Conservation (phyloP, 2,113 vertebrate species). For the Todiramphus saurophagus region DNA sequence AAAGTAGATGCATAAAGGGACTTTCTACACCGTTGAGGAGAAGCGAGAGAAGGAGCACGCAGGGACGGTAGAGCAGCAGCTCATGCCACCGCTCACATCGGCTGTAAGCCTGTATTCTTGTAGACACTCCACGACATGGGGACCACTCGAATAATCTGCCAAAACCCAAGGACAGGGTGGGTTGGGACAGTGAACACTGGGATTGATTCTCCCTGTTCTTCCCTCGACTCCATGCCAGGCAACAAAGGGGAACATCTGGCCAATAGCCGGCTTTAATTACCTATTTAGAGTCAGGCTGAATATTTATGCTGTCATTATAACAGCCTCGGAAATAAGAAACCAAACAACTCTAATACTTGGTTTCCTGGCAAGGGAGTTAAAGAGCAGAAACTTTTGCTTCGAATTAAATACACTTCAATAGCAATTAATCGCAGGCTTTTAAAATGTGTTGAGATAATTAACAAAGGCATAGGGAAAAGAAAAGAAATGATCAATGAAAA, state of each 20-base stretch:
- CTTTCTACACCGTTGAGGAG: background rate
- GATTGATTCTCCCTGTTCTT: background rate
- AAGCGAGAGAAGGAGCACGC: background rate
- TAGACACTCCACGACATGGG: fast-evolving
- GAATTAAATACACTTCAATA: constrained; percentile 3
- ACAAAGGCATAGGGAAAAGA: background rate
- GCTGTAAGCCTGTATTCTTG: background rate
- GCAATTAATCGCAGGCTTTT: background rate
- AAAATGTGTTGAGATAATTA: constrained; percentile 4
- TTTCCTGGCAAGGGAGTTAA: constrained; percentile 51
- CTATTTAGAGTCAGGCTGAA: constrained; percentile 38
- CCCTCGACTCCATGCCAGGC: background rate
- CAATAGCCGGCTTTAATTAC: constrained; percentile 34
- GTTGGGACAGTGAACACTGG: background rate
- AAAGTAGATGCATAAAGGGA: background rate
- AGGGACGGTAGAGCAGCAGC: background rate
- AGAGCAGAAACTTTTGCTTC: constrained; percentile 30
- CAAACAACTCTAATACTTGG: constrained; percentile 37
- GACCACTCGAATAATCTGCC: background rate
- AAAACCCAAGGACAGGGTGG: background rate
- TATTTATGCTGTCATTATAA: constrained; percentile 47
- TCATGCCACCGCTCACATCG: background rate
- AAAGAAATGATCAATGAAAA: background rate
- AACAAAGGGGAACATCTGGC: constrained; percentile 64
- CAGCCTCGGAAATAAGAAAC: constrained; percentile 42